Percentiles rank a stretch among this genome's conserved stretches.
phyloP scores from a whole-genome alignment of 2,888 invertebrate species.

The Horisme vitalbata region DNA sequence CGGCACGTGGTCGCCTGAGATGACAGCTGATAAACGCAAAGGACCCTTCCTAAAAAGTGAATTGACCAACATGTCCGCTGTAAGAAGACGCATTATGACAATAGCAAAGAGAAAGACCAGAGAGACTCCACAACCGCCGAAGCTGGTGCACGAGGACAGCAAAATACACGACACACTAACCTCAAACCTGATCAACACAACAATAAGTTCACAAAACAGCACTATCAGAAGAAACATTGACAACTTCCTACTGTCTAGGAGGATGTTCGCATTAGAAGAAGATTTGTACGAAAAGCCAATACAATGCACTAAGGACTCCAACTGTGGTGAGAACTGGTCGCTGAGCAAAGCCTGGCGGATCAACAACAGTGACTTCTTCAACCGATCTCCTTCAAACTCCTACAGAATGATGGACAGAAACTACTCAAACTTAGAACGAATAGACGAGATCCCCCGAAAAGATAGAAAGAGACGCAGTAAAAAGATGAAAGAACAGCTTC shows the following conservation, averaged over 20 bases:
- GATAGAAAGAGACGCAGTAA: constrained; percentile 59
- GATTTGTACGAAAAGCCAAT: constrained; percentile 75
- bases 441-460: constrained; percentile 67
- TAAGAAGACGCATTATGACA: constrained; percentile 69
- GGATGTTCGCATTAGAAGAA: constrained; percentile 70
- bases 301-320: constrained; percentile 57
- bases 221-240: constrained; percentile 70
- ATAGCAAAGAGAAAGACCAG: constrained; percentile 67
- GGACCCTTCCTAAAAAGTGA: constrained; percentile 74
- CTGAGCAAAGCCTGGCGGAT: constrained; percentile 76
- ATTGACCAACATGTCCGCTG: constrained; percentile 75
- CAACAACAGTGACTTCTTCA: constrained; percentile 64
- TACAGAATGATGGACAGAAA: constrained; percentile 50
- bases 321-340: constrained; percentile 78
- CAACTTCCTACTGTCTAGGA: constrained; percentile 64
- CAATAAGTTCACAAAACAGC: constrained; percentile 69
- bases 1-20: constrained; percentile 78
- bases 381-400: constrained; percentile 55
- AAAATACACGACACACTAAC: constrained; percentile 63
- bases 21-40: constrained; percentile 67
- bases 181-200: constrained; percentile 65
- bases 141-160: constrained; percentile 35
- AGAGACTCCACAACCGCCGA: constrained; percentile 60
- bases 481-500: constrained; percentile 72
- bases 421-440: constrained; percentile 55